Conservation (phyloP, 2,797 vertebrate species). For the Bovichtus diacanthus region DNA sequence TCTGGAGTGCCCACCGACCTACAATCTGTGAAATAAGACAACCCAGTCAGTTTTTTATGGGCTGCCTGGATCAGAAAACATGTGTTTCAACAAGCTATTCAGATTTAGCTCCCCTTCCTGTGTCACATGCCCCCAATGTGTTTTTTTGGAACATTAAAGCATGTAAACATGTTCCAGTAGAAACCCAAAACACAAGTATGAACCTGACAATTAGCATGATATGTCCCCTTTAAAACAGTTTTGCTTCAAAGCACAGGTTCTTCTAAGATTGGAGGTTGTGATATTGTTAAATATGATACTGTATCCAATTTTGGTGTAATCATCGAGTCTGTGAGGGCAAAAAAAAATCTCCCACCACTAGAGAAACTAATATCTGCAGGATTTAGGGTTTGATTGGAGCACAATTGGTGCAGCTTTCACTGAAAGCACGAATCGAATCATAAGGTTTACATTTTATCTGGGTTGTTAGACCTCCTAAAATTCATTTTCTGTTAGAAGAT, state of each 20-base stretch:
- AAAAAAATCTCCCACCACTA: neutral
- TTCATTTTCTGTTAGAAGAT: slow-evolving; percentile 32
- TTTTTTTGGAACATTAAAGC: too few relatives aligned
- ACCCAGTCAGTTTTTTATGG: too few relatives aligned
- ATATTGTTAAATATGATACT: slow-evolving; percentile 5
- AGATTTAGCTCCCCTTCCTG: too few relatives aligned
- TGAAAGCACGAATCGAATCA: slow-evolving; percentile 22
- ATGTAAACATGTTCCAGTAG: too few relatives aligned
- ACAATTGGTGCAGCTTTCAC: slow-evolving; percentile 9
- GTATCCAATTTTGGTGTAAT: neutral
- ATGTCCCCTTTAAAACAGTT: too few relatives aligned
- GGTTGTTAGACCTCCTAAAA: slow-evolving; percentile 18
- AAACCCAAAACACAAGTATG: too few relatives aligned
- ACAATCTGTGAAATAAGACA: too few relatives aligned
- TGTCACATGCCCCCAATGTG: too few relatives aligned
- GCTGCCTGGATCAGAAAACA: too few relatives aligned
- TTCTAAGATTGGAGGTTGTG: neutral
- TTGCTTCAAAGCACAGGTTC: neutral
- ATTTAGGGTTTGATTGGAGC: slow-evolving; percentile 32
- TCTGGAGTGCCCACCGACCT: too few relatives aligned
- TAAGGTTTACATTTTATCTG: slow-evolving; percentile 39
- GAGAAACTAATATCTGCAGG: slow-evolving; percentile 20
- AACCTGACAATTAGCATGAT: too few relatives aligned
- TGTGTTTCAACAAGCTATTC: too few relatives aligned
- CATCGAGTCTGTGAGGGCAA: neutral